Evolutionary conservation across 2,888 invertebrate genomes (phyloP).

Genomic region (Zaprionus bogoriensis): DNA sequence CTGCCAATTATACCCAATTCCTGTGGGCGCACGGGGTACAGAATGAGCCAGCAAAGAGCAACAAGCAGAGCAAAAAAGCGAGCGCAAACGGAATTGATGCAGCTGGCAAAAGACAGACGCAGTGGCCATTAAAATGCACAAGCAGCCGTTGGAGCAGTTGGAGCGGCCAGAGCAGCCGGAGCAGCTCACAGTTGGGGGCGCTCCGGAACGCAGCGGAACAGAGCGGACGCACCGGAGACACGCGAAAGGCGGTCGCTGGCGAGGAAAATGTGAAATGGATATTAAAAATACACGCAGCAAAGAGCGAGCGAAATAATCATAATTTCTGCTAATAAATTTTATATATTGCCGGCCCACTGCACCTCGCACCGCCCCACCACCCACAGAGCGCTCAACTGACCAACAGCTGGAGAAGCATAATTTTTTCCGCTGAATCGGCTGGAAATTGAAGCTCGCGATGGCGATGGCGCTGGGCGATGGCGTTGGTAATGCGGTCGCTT

Average conservation of each 20-base stretch:
- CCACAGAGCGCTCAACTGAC: background rate
- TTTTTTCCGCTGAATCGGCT: conserved; percentile 65
- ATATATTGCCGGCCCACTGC: conserved; percentile 62
- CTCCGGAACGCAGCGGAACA: no score
- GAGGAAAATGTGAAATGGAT: conserved; percentile 61
- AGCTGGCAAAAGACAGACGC: conserved; percentile 65
- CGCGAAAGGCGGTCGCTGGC: no score
- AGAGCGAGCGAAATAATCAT: conserved; percentile 76
- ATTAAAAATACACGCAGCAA: conserved; percentile 72
- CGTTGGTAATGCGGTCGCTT: conserved; percentile 58
- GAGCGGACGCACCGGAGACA: background rate
- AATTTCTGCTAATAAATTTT: conserved; percentile 79
- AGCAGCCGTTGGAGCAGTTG: conserved; percentile 7
- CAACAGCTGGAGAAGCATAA: conserved; percentile 24
- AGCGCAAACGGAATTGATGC: conserved; percentile 63
- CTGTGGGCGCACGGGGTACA: background rate
- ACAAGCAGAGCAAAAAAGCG: conserved; percentile 12
- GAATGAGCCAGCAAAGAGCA: conserved; percentile 4
- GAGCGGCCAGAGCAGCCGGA: background rate
- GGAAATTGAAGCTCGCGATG: conserved; percentile 34
- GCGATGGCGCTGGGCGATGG: conserved; percentile 1
- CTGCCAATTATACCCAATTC: background rate
- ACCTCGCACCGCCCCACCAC: conserved; percentile 1
- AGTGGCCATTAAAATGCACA: conserved; percentile 71
- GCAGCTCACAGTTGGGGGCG: no score